These are phyloP conservation scores for Sprattus sprattus DNA, from an alignment of 2,113 vertebrate genomes.

Conservation along the genomic window DNA sequence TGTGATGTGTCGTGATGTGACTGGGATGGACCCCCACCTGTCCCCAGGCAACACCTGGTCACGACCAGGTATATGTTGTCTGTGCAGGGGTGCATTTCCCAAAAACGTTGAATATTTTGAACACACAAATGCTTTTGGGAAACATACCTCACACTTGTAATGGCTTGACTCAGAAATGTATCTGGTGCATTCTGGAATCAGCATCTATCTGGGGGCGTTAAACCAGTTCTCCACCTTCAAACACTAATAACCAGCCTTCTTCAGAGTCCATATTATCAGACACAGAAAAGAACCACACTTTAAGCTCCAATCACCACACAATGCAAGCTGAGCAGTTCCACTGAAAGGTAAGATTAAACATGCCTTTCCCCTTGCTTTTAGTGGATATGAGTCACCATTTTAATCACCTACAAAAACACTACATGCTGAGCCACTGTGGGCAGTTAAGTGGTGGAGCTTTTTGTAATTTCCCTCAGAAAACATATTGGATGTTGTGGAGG, in stretches of 20 bases:
- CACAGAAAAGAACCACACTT: not conserved
- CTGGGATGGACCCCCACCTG: not conserved
- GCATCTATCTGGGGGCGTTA: not conserved
- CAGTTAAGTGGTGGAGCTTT: not conserved
- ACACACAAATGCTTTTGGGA: not conserved
- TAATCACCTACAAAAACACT: not conserved
- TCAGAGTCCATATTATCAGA: not conserved
- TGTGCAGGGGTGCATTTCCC: not conserved
- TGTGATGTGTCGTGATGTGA: not conserved
- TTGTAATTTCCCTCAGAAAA: not conserved
- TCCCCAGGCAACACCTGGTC: not conserved
- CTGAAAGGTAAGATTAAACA: not conserved
- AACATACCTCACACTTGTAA: not conserved
- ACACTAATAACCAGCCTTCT: not conserved
- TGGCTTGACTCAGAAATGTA: not conserved
- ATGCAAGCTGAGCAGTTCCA: not conserved
- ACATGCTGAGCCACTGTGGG: slow-evolving; percentile 1
- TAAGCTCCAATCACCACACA: not conserved
- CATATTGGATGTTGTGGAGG: not conserved
- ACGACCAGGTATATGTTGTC: not conserved
- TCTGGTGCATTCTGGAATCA: not conserved
- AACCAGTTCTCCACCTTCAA: not conserved
- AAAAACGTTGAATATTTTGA: not conserved
- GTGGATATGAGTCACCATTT: not conserved
- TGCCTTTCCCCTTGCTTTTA: not conserved